Evolutionary conservation across 2,888 invertebrate species (phyloP).

Genomic region (Sesamia inferens): DNA sequence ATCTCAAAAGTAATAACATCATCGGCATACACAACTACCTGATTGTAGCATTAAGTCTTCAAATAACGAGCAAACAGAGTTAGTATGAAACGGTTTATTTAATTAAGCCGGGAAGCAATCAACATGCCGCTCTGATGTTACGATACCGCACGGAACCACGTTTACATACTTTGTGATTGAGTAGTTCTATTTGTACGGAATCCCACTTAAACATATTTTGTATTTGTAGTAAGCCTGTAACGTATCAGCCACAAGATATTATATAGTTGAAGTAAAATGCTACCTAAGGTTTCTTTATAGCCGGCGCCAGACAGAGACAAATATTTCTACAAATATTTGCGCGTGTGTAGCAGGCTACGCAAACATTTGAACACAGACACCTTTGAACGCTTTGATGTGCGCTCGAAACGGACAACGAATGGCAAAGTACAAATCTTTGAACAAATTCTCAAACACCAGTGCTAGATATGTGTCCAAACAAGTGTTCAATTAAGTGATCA

Average conservation of each 20-base stretch:
- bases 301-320: too few species aligned
- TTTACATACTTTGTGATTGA: conserved; percentile 37
- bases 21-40: conserved; percentile 32
- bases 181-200: conserved; percentile 5
- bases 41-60: conserved; percentile 54
- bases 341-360: too few species aligned
- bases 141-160: conserved; percentile 55
- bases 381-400: too few species aligned
- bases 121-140: conserved; percentile 73
- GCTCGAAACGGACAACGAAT: too few species aligned
- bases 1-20: conserved; percentile 40
- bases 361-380: too few species aligned
- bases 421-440: too few species aligned
- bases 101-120: conserved; percentile 83
- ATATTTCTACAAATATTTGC: too few species aligned
- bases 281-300: too few species aligned
- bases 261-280: background rate
- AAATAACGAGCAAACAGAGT: conserved; percentile 51
- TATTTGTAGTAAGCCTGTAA: background rate
- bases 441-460: too few species aligned
- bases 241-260: background rate
- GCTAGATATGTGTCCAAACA: too few species aligned
- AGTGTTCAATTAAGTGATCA: too few species aligned
- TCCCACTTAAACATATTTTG: too few species aligned
- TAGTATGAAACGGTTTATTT: conserved; percentile 85